Conservation (phyloP, 1,140 invertebrate genomes). For the Theocolax elegans region DNA sequence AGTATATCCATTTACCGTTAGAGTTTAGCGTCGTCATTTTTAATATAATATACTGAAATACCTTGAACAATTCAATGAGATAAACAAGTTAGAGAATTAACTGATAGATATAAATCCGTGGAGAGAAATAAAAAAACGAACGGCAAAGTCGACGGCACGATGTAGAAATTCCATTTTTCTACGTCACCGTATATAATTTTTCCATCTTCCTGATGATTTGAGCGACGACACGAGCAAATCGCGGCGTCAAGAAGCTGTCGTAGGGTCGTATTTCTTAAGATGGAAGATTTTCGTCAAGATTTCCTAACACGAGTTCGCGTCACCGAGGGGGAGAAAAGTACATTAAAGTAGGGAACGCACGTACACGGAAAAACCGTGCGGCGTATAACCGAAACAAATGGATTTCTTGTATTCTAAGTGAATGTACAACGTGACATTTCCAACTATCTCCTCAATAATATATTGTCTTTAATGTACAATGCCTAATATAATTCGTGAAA, state of each 20-base stretch:
- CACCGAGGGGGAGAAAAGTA: slow-evolving; percentile 43
- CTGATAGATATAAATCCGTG: too few relatives aligned
- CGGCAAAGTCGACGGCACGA: neutral
- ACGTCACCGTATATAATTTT: neutral
- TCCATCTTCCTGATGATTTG: slow-evolving; percentile 16
- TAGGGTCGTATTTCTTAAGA: slow-evolving; percentile 46
- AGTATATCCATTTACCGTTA: too few relatives aligned
- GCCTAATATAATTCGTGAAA: too few relatives aligned
- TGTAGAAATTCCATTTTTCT: slow-evolving; percentile 34
- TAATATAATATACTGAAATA: too few relatives aligned
- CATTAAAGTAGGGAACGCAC: slow-evolving; percentile 24
- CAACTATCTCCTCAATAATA: too few relatives aligned
- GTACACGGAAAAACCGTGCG: neutral
- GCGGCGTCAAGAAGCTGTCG: slow-evolving; percentile 44
- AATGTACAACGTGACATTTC: too few relatives aligned
- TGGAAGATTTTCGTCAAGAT: slow-evolving; percentile 47
- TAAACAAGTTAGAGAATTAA: too few relatives aligned
- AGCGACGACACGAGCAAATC: slow-evolving; percentile 43
- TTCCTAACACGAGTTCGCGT: slow-evolving; percentile 35
- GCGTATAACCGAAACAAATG: neutral
- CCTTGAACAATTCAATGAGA: too few relatives aligned
- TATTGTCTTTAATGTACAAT: too few relatives aligned
- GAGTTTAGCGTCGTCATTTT: neutral
- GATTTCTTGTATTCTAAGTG: neutral
- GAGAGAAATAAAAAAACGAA: neutral